phyloP scores from a whole-genome alignment of 2,797 vertebrate genomes.

The Miichthys miiuy region DNA sequence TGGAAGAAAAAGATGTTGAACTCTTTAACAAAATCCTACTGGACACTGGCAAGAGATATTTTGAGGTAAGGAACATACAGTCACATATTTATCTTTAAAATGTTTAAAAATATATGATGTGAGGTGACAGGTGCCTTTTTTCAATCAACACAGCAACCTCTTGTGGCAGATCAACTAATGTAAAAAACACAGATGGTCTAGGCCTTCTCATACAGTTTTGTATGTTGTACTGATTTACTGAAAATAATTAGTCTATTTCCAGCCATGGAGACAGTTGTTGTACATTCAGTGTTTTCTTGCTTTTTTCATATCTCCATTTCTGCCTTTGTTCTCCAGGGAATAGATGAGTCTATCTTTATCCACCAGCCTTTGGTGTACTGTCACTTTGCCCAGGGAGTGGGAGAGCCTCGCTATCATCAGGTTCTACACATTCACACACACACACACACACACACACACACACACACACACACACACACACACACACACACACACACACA shows the following conservation, averaged over 20 bases:
- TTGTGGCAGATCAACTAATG: not conserved
- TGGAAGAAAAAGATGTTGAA: slow-evolving; percentile 85
- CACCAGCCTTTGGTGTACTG: slow-evolving; percentile 94
- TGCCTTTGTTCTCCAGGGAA: slow-evolving; percentile 81
- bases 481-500: not conserved
- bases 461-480: slow-evolving; percentile 5
- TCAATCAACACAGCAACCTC: not conserved
- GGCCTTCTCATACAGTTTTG: not conserved
- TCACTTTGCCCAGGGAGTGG: slow-evolving; percentile 90
- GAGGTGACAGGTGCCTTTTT: not conserved
- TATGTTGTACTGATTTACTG: not conserved
- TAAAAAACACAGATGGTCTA: not conserved
- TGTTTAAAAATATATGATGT: not conserved
- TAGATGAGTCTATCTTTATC: slow-evolving; percentile 92
- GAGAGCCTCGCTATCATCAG: slow-evolving; percentile 90
- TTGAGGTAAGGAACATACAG: slow-evolving; percentile 67
- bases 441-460: slow-evolving; percentile 3
- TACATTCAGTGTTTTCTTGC: slow-evolving; percentile 1
- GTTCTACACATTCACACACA: slow-evolving; percentile 46
- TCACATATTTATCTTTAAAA: not conserved
- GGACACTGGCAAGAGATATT: slow-evolving; percentile 84
- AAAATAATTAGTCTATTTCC: slow-evolving; percentile 1
- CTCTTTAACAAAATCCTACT: slow-evolving; percentile 85
- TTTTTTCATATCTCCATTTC: slow-evolving; percentile 14
- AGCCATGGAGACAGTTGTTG: not conserved